Conservation (phyloP, 2,888 invertebrate species). For the Strigamia crassipes region DNA sequence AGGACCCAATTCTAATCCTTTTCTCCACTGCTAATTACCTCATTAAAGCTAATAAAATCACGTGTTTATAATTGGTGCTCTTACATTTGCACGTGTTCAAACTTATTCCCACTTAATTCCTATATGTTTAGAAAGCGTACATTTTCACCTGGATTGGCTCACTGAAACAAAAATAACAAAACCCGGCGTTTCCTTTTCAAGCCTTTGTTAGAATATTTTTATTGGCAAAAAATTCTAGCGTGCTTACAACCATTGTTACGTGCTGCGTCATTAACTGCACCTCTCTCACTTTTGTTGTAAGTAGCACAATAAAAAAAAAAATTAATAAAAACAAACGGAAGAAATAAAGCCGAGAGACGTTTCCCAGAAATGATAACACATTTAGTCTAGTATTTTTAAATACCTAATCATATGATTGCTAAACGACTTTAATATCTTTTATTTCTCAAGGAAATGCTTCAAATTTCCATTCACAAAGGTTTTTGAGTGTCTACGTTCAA, state of each 20-base stretch:
- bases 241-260: background rate
- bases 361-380: background rate
- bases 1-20: constrained; percentile 22
- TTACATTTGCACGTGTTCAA: background rate
- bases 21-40: constrained; percentile 27
- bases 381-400: background rate
- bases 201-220: background rate
- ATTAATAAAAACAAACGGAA: too few species aligned
- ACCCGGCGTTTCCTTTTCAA: background rate
- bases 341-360: background rate
- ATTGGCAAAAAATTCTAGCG: background rate
- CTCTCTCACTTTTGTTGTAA: background rate
- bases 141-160: background rate
- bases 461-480: too few species aligned
- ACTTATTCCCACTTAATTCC: constrained; percentile 22
- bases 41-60: constrained; percentile 23
- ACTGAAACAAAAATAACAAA: background rate
- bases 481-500: too few species aligned
- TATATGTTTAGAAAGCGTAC: background rate
- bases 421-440: too few species aligned
- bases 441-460: too few species aligned
- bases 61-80: constrained; percentile 24
- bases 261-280: background rate
- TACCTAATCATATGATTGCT: background rate
- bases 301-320: background rate